Base-by-base conservation (phyloP, 2,113 vertebrate genomes). In the Ammodramus savannarum region DNA sequence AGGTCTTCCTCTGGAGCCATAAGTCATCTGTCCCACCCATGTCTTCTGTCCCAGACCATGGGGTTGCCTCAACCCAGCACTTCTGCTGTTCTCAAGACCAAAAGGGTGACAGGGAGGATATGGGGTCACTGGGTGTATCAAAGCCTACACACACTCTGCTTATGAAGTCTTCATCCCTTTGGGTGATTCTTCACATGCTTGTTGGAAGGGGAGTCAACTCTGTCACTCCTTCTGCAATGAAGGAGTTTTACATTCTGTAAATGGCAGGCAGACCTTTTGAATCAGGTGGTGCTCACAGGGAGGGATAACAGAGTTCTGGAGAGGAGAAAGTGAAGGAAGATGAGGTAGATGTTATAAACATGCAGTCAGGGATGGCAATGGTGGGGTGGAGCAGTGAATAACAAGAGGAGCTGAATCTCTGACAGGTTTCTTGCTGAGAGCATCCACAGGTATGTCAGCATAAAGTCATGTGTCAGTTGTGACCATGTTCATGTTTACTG, bases 11-110 rank as follows among this genome's bases (percentile, higher is more conserved):
- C 58, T 67, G 72, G 43, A 84, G 27, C 8, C 12, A 3, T 4
- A 10, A 58, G 20, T 27, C 59, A 48, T 13, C 49, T 48, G n/a
- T 84, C 18, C 18, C 39, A 55, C 19, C 31, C 18, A 1, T n/a
- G 26, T 71, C 36, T 12, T 46, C 75, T 44, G 8, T 36, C 15
- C 22, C 57, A 71, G 29, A 46, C 11, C 1, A 1, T 0, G 0
- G 0, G 1, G 13, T 17, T 75, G 27, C 27, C 27, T 75, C 71
- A 34, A 0, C 27, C 31, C 36, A 82, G 29, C 9, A 14, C 25
- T 49, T 58, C 71, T 75, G 25, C 43, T 26, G 52, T 36, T 76
- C 36, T 75, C 0, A 0, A 58, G 16, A 67, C 12, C 52, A n/a
- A 20, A 43, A 72, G 7, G 18, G 36, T 44, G 10, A 39, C 23